phyloP scores from a whole-genome alignment of 2,888 invertebrate genomes.

The Trissonchulus latispiculum region DNA sequence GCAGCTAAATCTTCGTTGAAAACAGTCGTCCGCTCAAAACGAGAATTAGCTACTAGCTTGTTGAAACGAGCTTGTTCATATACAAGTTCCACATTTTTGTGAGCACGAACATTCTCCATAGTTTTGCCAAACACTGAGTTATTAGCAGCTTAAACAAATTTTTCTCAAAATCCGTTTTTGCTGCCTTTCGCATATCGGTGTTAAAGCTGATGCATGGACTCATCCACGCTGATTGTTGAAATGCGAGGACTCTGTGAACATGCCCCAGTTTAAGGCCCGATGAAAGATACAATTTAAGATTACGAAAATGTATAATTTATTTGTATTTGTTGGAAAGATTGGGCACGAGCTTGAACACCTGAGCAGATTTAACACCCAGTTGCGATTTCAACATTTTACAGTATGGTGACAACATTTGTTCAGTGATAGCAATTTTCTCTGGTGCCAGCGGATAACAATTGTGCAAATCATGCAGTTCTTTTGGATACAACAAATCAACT shows the following conservation, averaged over 20 bases:
- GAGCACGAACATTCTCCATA: neutral
- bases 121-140: constrained; percentile 10
- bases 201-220: neutral
- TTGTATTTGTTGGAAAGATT: neutral
- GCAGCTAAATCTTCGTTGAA: neutral
- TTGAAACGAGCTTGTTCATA: neutral
- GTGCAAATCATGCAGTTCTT: too few relatives aligned
- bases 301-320: neutral
- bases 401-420: too few relatives aligned
- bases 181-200: neutral
- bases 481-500: too few relatives aligned
- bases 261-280: neutral
- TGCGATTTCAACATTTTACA: too few relatives aligned
- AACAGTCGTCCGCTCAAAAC: neutral
- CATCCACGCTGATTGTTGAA: constrained; percentile 1
- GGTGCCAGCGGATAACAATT: too few relatives aligned
- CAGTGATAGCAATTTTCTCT: too few relatives aligned
- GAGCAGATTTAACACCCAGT: too few relatives aligned
- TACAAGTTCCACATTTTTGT: neutral
- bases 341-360: constrained; percentile 5
- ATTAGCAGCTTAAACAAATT: constrained; percentile 9
- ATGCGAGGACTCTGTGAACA: neutral
- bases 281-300: neutral
- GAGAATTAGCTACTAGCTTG: neutral
- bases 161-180: neutral